Evolutionary conservation across 2,113 vertebrate species (phyloP).

Genomic region (Motacilla tschutschensis): DNA sequence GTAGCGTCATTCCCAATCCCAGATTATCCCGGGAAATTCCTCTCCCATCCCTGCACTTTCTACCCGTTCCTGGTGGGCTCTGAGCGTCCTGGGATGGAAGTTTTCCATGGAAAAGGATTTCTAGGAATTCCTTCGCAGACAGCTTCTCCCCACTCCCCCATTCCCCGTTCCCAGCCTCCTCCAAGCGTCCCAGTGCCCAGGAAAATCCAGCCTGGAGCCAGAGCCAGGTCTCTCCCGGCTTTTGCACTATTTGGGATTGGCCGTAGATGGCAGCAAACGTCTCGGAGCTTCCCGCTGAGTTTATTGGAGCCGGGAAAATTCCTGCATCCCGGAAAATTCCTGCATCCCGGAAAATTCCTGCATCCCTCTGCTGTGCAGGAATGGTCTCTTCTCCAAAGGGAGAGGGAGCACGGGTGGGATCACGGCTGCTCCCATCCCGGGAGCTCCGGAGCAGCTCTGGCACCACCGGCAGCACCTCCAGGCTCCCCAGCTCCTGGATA

Average conservation of each 20-base stretch:
- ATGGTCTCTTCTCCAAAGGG: neutral
- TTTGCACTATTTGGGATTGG: slow-evolving; percentile 39
- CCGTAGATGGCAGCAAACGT: slow-evolving; percentile 61
- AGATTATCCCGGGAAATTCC: neutral
- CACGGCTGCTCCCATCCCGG: neutral
- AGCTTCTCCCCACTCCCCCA: neutral
- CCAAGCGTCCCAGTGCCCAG: neutral
- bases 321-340: neutral
- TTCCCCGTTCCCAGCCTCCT: neutral
- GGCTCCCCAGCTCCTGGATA: fast-evolving
- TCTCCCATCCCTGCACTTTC: neutral
- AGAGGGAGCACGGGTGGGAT: neutral
- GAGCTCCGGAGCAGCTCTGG: neutral
- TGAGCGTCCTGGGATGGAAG: neutral
- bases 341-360: neutral
- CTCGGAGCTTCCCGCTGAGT: neutral
- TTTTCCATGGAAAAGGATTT: neutral
- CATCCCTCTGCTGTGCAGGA: neutral
- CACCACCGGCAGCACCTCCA: neutral
- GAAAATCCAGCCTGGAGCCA: neutral
- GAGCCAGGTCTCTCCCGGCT: neutral
- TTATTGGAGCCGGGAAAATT: neutral
- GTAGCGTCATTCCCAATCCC: neutral
- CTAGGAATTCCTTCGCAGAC: neutral
- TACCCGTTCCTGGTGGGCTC: fast-evolving